Evolutionary conservation across 64 coral and sea anemone species (phyloP).

Genomic region (Catalaphyllia jardinei): DNA sequence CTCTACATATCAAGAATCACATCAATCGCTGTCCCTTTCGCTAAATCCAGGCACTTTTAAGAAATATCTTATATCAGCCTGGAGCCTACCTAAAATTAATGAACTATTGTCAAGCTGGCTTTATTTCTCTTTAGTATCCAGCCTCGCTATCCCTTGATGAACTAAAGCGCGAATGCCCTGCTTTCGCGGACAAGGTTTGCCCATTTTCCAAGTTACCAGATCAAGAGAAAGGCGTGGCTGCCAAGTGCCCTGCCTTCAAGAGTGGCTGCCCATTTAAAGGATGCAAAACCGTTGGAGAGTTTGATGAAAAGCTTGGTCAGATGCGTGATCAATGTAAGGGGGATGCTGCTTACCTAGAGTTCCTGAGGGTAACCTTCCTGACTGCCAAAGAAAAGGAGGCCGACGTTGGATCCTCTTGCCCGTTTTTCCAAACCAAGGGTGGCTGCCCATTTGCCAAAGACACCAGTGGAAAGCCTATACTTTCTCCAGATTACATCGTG

Average conservation of each 20-base stretch:
- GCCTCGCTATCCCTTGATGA: too few relatives aligned
- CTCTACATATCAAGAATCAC: too few relatives aligned
- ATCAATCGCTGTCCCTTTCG: too few relatives aligned
- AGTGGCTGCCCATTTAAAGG: conserved; percentile 30
- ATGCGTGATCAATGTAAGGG: conserved; percentile 23
- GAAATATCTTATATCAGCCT: too few relatives aligned
- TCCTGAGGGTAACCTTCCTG: not conserved
- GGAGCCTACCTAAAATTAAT: too few relatives aligned
- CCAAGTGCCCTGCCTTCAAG: conserved; percentile 13
- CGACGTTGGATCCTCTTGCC: not conserved
- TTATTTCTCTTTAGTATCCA: too few relatives aligned
- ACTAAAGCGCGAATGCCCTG: not conserved
- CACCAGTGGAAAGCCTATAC: not conserved
- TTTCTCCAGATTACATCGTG: not conserved
- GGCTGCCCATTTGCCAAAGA: not conserved
- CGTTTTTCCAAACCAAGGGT: not conserved
- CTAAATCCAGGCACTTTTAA: too few relatives aligned
- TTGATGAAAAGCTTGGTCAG: conserved; percentile 24
- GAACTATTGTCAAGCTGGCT: too few relatives aligned
- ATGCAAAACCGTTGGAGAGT: conserved; percentile 17
- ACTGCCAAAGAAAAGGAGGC: not conserved
- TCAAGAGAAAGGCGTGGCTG: conserved; percentile 10
- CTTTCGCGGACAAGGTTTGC: not conserved
- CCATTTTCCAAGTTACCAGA: not conserved
- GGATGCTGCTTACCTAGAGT: not conserved